phyloP scores from a whole-genome alignment of 2,797 vertebrate genomes.

The Mallotus villosus region DNA sequence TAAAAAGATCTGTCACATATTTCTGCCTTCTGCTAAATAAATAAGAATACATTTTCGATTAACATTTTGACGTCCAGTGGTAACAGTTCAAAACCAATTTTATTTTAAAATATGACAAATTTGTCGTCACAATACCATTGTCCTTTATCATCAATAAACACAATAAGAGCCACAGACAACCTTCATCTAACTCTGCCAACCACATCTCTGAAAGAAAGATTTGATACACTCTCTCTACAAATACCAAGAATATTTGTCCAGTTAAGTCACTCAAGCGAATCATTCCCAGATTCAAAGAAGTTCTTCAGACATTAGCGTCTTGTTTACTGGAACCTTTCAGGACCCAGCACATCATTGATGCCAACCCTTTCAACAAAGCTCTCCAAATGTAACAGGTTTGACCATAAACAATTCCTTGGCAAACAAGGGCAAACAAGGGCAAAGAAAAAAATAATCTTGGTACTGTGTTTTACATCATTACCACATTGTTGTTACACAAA shows the following conservation, averaged over 20 bases:
- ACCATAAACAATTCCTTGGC: conserved; percentile 9
- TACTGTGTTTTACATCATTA: conserved; percentile 34
- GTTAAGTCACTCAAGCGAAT: conserved; percentile 43
- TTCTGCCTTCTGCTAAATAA: conserved; percentile 71
- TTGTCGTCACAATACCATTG: conserved; percentile 55
- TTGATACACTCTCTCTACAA: conserved; percentile 53
- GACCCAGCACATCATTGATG: conserved; percentile 39
- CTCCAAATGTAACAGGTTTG: conserved; percentile 2
- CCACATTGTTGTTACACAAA: conserved; percentile 13
- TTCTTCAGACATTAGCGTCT: conserved; percentile 22
- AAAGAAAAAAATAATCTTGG: conserved; percentile 42
- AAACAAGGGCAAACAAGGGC: conserved; percentile 38
- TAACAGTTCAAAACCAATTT: conserved; percentile 55
- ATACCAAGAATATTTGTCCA: conserved; percentile 66
- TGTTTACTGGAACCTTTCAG: conserved; percentile 37
- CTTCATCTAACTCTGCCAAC: conserved; percentile 38
- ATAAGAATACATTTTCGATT: conserved; percentile 68
- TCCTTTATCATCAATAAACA: conserved; percentile 57
- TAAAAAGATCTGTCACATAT: conserved; percentile 75
- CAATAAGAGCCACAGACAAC: conserved; percentile 43
- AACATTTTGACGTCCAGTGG: conserved; percentile 65
- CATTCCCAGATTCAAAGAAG: conserved; percentile 30
- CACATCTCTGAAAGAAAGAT: conserved; percentile 51
- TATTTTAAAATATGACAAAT: conserved; percentile 41
- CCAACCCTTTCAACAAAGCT: conserved; percentile 33